These are phyloP conservation scores for Hydraecia micacea DNA, from an alignment of 2,888 invertebrate species.

Conservation along the genomic window DNA sequence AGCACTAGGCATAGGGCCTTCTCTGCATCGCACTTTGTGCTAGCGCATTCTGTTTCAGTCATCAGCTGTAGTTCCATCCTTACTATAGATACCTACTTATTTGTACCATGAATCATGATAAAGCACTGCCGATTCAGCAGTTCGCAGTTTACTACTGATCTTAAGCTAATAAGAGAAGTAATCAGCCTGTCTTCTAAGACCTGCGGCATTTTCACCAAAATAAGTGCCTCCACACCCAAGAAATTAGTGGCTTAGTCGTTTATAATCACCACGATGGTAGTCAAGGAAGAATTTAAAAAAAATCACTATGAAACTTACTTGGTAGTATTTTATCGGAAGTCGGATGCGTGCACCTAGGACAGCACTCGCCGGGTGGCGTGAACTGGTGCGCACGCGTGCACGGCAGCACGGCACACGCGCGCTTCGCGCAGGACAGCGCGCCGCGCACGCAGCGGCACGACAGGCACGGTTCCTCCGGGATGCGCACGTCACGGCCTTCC, in stretches of 20 bases:
- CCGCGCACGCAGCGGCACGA: slow-evolving; percentile 94
- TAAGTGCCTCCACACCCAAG: too few relatives aligned
- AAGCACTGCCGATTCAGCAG: background rate
- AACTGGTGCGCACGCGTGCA: slow-evolving; percentile 93
- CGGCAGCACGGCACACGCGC: slow-evolving; percentile 96
- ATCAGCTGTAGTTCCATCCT: background rate
- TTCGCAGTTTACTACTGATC: background rate
- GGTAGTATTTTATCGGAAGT: slow-evolving; percentile 88
- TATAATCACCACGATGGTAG: too few relatives aligned
- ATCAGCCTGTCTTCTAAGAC: background rate
- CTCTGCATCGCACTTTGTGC: background rate
- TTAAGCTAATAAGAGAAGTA: background rate
- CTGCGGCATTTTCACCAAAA: background rate
- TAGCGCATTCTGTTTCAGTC: background rate
- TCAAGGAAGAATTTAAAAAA: background rate
- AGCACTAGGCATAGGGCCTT: background rate
- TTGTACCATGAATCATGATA: background rate
- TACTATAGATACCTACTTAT: background rate
- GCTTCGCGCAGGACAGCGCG: slow-evolving; percentile 94
- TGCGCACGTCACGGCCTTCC: slow-evolving; percentile 94
- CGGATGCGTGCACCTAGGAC: slow-evolving; percentile 89
- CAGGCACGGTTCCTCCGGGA: slow-evolving; percentile 96
- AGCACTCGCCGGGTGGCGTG: slow-evolving; percentile 95
- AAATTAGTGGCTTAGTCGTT: background rate
- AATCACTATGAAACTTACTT: slow-evolving; percentile 70